A percentile compares a stretch with the other conserved stretches of the same genome.
phyloP scores from a whole-genome alignment of 2,797 vertebrate genomes.

The Diplodus puntazzo region DNA sequence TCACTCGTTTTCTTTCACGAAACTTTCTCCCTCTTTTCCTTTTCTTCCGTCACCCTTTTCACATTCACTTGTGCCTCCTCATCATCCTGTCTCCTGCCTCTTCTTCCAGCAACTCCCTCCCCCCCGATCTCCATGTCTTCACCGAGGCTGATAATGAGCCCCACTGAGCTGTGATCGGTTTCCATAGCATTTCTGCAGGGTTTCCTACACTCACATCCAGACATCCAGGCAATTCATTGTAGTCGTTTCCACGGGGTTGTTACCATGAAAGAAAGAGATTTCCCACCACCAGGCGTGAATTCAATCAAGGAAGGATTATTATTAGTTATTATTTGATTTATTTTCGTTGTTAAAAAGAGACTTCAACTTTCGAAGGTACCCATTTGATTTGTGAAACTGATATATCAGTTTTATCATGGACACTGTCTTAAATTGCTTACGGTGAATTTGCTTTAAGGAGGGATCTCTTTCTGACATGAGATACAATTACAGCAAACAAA shows the following conservation, averaged over 20 bases:
- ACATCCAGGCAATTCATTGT: background rate
- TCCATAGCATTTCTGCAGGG: constrained; percentile 40
- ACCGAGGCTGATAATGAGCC: constrained; percentile 47
- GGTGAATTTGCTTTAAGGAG: background rate
- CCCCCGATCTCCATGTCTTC: constrained; percentile 10
- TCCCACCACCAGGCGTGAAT: background rate
- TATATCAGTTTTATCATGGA: no score
- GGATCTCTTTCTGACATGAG: background rate
- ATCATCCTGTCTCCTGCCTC: constrained; percentile 6
- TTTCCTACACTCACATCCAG: constrained; percentile 21
- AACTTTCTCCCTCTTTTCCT: background rate
- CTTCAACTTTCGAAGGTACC: no score
- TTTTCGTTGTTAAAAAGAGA: background rate
- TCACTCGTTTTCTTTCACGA: background rate
- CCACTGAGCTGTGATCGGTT: constrained; percentile 17
- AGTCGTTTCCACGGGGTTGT: background rate
- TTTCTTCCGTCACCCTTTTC: background rate
- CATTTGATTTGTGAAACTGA: background rate
- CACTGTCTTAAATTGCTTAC: background rate
- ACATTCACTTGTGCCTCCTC: constrained; percentile 13
- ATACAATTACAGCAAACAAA: background rate
- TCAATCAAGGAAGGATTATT: background rate
- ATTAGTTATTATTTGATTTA: no score
- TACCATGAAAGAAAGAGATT: background rate
- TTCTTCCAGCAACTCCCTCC: background rate